Conservation (phyloP, 2,888 invertebrate genomes). For the Steinernema scapterisci region DNA sequence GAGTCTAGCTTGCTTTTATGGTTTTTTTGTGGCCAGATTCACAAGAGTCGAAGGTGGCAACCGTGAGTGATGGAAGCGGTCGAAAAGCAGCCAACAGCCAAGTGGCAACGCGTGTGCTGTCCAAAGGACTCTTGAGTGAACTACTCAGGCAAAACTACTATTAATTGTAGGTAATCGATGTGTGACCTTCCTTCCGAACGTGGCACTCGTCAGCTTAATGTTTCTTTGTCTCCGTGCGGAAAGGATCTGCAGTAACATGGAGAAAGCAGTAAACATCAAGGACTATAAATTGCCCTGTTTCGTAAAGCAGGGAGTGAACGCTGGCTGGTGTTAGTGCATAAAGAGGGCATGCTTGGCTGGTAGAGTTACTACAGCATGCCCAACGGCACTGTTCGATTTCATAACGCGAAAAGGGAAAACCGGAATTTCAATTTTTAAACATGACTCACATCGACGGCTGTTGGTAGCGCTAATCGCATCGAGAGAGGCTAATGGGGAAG, state of each 20-base stretch:
- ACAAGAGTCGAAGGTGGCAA: background rate
- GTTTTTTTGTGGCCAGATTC: background rate
- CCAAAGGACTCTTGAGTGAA: slow-evolving; percentile 2
- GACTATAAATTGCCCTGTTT: slow-evolving; percentile 27
- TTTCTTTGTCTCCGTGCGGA: slow-evolving; percentile 32
- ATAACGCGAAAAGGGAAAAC: slow-evolving; percentile 32
- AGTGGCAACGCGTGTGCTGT: background rate
- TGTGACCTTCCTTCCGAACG: slow-evolving; percentile 32
- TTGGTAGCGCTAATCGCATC: slow-evolving; percentile 27
- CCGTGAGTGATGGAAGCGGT: background rate
- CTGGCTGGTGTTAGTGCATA: slow-evolving; percentile 9
- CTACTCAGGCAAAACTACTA: slow-evolving; percentile 29
- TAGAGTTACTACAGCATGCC: slow-evolving; percentile 29
- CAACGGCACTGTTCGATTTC: slow-evolving; percentile 32
- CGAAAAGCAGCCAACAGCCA: background rate
- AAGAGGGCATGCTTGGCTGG: slow-evolving; percentile 22
- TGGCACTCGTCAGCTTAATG: slow-evolving; percentile 33
- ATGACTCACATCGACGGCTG: slow-evolving; percentile 30
- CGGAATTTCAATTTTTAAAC: slow-evolving; percentile 32
- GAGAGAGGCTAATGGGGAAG: slow-evolving; percentile 30
- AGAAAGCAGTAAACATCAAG: slow-evolving; percentile 30
- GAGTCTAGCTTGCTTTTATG: background rate
- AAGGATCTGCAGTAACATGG: slow-evolving; percentile 32
- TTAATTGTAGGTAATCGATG: slow-evolving; percentile 31
- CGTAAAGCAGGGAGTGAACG: background rate